Evolutionary conservation across 2,797 vertebrate genomes (phyloP), one percentile per base, ranked within the genome.

Genomic region (Peromyscus melanophrys): DNA sequence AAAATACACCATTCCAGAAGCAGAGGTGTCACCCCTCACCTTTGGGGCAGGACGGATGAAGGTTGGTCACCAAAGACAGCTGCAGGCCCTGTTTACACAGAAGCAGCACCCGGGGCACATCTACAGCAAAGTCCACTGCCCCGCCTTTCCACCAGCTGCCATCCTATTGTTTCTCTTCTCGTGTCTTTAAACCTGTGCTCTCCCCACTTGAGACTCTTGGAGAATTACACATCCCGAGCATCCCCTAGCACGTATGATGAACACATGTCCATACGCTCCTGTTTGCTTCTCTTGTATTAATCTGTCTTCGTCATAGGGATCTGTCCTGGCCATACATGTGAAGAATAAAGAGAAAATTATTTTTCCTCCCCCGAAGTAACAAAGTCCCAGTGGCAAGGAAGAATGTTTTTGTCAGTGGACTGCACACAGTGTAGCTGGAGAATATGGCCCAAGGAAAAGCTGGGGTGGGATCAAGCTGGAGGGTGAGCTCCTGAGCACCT

Each of bases 301-400:
- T 78, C 73, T 89, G 16, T 83, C 34, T 52, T 61, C 69, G 13
- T 55, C 52, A n/a, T 40, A 40, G 14, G 3, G 73, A 55, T 73
- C 43, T 90, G 25, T 86, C 29, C 63, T 57, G 90, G 43, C 43
- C 80, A 63, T 34, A 40, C 40, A 85, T 34, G 19, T 46, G 9
- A 90, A 90, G 12, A 67, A 78, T 6, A 80, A 5, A 89, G 85
- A 76, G 61, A 73, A 89, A 93, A 95, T 80, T 25, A 65, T 65
- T 55, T 43, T 29, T 31, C 40, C 10, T 52, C 25, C n/a, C 16
- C 29, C 27, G 63, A 31, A 86, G 29, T 71, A 37, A 73, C 65
- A 31, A 69, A 80, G 52, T 34, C n/a, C 55, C 29, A 43, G n/a
- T 46, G 27, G 61, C 63, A 93, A 80, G 71, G 31, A 55, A 90